Conservation (phyloP, 1,140 invertebrate species). For the Palaemon carinicauda region DNA sequence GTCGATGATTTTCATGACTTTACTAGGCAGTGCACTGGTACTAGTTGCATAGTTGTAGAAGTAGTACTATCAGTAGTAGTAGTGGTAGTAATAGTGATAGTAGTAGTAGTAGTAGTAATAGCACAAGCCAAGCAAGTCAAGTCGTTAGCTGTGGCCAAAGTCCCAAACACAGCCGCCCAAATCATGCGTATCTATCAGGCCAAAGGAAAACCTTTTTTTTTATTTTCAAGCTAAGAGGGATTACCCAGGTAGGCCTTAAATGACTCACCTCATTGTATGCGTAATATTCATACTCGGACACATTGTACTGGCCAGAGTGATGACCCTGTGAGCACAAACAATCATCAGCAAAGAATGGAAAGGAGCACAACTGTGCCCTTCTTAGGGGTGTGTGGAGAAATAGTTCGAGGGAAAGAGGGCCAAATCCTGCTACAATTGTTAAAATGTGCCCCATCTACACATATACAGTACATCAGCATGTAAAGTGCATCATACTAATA, state of each 20-base stretch:
- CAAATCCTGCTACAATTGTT: background rate
- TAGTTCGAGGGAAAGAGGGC: background rate
- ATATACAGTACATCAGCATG: background rate
- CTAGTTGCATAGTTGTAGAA: too few relatives aligned
- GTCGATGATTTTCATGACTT: too few relatives aligned
- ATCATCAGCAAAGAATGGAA: background rate
- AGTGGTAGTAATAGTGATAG: background rate
- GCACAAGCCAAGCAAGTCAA: slow-evolving; percentile 44
- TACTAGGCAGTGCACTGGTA: too few relatives aligned
- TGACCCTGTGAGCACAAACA: slow-evolving; percentile 48
- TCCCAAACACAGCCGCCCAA: slow-evolving; percentile 6
- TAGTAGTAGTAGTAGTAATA: too few relatives aligned
- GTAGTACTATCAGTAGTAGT: background rate
- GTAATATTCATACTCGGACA: slow-evolving; percentile 60
- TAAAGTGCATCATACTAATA: too few relatives aligned
- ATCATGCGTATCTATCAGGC: slow-evolving; percentile 31
- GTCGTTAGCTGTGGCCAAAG: slow-evolving; percentile 6
- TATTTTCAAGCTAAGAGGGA: slow-evolving; percentile 27
- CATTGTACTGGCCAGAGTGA: slow-evolving; percentile 60
- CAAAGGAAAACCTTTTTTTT: slow-evolving; percentile 6
- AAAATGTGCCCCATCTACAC: background rate
- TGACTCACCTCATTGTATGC: slow-evolving; percentile 58
- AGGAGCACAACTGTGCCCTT: background rate
- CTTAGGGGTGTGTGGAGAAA: background rate
- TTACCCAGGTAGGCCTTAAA: background rate